phyloP scores from a whole-genome alignment of 2,888 invertebrate species.

The Limnephilus lunatus region DNA sequence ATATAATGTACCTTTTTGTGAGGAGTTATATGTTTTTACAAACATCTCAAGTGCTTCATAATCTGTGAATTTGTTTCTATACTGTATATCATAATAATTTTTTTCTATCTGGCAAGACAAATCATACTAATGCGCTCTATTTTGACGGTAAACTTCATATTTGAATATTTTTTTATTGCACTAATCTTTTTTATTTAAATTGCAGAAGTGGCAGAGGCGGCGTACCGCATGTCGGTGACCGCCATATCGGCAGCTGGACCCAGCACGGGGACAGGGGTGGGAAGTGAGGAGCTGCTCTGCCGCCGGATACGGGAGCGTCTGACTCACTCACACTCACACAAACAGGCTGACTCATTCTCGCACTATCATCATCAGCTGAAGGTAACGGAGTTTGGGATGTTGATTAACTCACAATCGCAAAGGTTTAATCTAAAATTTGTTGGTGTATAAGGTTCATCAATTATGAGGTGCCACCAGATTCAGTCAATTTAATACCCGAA shows the following conservation, averaged over 20 bases:
- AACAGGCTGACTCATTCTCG: conserved; percentile 75
- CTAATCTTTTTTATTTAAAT: not conserved
- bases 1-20: too few species aligned
- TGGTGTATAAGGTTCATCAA: too few species aligned
- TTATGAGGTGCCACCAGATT: too few species aligned
- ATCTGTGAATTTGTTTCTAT: too few species aligned
- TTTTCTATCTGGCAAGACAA: too few species aligned
- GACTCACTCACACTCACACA: conserved; percentile 69
- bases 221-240: conserved; percentile 60
- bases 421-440: not conserved
- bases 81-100: too few species aligned
- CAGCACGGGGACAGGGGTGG: conserved; percentile 69
- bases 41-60: too few species aligned
- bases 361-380: conserved; percentile 75
- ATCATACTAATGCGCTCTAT: too few species aligned
- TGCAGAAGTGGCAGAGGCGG: conserved; percentile 55
- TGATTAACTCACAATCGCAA: not conserved
- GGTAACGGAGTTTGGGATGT: conserved; percentile 69
- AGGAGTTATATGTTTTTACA: too few species aligned
- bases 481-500: too few species aligned
- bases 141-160: too few species aligned
- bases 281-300: conserved; percentile 73
- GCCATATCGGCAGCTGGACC: conserved; percentile 45
- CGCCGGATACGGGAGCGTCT: conserved; percentile 73
- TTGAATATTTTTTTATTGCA: not conserved